Conservation (phyloP, 1,140 invertebrate genomes). For the Apocrypta bakeri region DNA sequence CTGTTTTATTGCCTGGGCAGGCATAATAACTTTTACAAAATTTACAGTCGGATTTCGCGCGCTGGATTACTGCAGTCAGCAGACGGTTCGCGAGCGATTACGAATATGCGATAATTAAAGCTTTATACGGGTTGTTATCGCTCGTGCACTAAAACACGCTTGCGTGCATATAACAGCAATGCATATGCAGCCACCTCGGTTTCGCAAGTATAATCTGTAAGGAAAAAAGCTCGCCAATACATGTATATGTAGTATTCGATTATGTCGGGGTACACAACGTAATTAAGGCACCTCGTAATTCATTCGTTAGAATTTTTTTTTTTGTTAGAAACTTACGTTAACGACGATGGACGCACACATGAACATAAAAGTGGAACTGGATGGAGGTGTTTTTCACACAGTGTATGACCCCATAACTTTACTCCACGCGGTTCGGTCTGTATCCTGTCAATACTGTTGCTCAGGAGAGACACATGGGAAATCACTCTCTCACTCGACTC, state of each 20-base stretch:
- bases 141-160: neutral
- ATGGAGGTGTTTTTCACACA: no score
- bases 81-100: conserved; percentile 22
- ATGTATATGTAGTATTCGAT: no score
- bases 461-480: conserved; percentile 31
- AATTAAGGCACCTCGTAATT: no score
- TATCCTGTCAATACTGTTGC: neutral
- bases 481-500: conserved; percentile 13
- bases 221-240: no score
- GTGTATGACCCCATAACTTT: neutral
- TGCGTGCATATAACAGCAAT: neutral
- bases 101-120: conserved; percentile 41
- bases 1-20: neutral
- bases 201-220: no score
- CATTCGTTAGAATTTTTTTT: no score
- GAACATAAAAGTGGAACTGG: neutral
- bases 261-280: no score
- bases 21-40: conserved; percentile 13
- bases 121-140: conserved; percentile 25
- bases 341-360: neutral
- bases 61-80: neutral
- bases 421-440: neutral
- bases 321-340: no score
- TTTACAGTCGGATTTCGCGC: conserved; percentile 13
- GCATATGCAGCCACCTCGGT: neutral